Base-by-base conservation (phyloP, 2,113 vertebrate species). In the Scomber japonicus region DNA sequence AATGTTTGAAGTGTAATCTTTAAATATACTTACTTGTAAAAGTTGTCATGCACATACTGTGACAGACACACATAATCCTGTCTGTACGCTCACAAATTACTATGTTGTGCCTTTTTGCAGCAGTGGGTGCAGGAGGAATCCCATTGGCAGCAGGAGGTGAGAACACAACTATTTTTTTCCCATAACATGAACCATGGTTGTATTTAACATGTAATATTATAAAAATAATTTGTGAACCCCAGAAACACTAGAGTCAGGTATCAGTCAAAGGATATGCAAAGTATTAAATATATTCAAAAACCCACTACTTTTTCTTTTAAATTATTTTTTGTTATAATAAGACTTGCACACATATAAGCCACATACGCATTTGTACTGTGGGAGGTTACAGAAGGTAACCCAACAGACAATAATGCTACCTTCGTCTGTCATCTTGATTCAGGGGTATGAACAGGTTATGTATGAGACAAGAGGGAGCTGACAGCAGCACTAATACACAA, bases 71-170 rank as follows among this genome's bases (percentile, higher is more conserved):
- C 4, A n/a, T 57, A 17, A 49, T 65, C 69, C 7, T 11, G 4
- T 46, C 13, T 51, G 17, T 16, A 48, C 0, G 12, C 60, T 86
- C 15, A 66, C 19, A 10, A 1, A 1, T 14, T 30, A 12, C 65
- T 85, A 19, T 71, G 50, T 61, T 79, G 16, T 77, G 35, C 14
- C 44, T 67, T 71, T 48, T 44, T 74, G 24, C 67, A 84, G 77
- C 16, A 72, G 84, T 79, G 5, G 84, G 75, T 5, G 62, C 87
- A 59, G 84, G 19, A 35, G 91, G 91, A 78, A 92, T 91, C 77
- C 93, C 93, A 7, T 88, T 92, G 78, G 65, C 84, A 73, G 78
- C 86, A 69, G 87, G 89, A 82, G 61, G 93, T 88, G 48, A 89
- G 77, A 73, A 31, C 5, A 0, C 14, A 55, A 0, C 13, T 27